Conservation (phyloP, 2,888 invertebrate species). For the Rhodophaea formosa region DNA sequence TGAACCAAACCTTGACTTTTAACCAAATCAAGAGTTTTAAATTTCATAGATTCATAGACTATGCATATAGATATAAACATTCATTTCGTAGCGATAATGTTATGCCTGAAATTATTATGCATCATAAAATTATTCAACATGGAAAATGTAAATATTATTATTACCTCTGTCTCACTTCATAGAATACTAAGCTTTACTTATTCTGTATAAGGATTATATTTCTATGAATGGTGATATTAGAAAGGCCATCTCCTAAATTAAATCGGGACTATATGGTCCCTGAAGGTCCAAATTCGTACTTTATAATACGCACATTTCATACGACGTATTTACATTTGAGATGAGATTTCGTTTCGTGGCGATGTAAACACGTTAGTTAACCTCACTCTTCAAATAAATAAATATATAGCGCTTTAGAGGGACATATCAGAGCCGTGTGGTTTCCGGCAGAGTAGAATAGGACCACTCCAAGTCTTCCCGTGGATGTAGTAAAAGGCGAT, state of each 20-base stretch:
- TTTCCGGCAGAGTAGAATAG: too few species aligned
- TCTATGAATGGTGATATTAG: not conserved
- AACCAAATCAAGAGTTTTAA: too few species aligned
- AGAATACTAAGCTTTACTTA: not conserved
- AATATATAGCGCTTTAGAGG: too few species aligned
- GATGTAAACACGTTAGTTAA: too few species aligned
- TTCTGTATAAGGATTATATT: not conserved
- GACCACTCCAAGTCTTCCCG: too few species aligned
- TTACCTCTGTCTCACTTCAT: not conserved
- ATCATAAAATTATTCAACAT: conserved; percentile 11
- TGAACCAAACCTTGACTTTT: too few species aligned
- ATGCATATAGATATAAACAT: not conserved
- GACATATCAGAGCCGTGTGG: too few species aligned
- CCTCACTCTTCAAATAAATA: too few species aligned
- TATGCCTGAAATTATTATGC: conserved; percentile 4
- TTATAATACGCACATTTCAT: conserved; percentile 29
- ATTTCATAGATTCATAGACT: not conserved
- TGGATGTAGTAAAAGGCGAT: too few species aligned
- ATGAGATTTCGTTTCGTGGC: not conserved
- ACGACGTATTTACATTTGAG: conserved; percentile 10
- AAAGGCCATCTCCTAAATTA: conserved; percentile 27
- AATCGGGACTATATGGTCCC: conserved; percentile 28
- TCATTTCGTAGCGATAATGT: not conserved
- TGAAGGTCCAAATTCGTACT: conserved; percentile 29
- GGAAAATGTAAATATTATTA: conserved; percentile 9